Conservation (phyloP, 2,888 invertebrate species). For the Agelastica alni region DNA sequence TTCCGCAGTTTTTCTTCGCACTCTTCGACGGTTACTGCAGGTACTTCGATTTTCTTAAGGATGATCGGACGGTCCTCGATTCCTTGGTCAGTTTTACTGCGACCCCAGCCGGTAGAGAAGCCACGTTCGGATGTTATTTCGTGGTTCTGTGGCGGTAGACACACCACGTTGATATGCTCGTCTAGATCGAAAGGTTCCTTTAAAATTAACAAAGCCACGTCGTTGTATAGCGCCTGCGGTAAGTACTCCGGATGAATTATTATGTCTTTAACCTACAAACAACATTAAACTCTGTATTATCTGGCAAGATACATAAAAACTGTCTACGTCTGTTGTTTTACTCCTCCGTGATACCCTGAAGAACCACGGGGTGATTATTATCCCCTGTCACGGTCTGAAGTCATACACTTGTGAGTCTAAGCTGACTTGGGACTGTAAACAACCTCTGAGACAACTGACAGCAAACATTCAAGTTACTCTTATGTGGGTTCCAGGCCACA, state of each 20-base stretch:
- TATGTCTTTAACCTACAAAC: constrained; percentile 49
- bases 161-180: constrained; percentile 41
- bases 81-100: constrained; percentile 36
- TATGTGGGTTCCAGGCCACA: too few species aligned
- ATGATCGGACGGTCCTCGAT: constrained; percentile 69
- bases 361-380: too few species aligned
- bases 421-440: too few species aligned
- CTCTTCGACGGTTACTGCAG: constrained; percentile 63
- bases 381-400: too few species aligned
- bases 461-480: too few species aligned
- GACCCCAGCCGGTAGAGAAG: constrained; percentile 78
- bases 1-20: constrained; percentile 62
- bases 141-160: constrained; percentile 37
- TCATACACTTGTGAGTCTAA: too few species aligned
- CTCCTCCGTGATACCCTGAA: too few species aligned
- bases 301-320: too few species aligned
- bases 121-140: constrained; percentile 54
- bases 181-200: constrained; percentile 36
- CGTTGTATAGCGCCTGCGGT: constrained; percentile 41
- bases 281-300: too few species aligned
- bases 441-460: too few species aligned
- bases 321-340: too few species aligned
- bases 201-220: constrained; percentile 44
- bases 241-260: constrained; percentile 40
- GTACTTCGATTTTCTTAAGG: constrained; percentile 72